Evolutionary conservation across 2,113 vertebrate species (phyloP).

Genomic region (Thymallus thymallus): DNA sequence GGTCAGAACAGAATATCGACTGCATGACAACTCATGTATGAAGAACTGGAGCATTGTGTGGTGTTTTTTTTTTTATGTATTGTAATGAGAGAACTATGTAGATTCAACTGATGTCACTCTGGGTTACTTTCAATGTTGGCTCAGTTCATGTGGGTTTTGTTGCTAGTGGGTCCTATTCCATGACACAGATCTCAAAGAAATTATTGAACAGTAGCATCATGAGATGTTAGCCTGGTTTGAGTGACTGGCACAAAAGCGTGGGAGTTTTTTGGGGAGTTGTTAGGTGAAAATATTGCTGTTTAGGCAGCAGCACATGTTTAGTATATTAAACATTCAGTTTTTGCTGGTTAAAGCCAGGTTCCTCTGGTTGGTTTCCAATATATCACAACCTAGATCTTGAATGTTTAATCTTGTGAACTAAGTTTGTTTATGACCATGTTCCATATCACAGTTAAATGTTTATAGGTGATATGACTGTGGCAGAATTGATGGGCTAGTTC

Average conservation of each 20-base stretch:
- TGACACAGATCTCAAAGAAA: neutral
- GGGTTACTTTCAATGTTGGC: neutral
- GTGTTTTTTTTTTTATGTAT: neutral
- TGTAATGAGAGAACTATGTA: neutral
- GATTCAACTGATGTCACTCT: neutral
- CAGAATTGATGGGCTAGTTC: neutral
- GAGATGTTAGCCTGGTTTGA: neutral
- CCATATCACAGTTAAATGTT: neutral
- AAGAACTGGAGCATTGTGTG: neutral
- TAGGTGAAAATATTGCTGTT: neutral
- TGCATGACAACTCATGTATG: conserved; percentile 1
- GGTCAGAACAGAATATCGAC: neutral
- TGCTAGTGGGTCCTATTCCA: neutral
- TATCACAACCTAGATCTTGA: neutral
- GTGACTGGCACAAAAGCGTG: neutral
- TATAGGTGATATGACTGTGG: neutral
- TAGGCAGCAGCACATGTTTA: too few species aligned
- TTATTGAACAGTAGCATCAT: neutral
- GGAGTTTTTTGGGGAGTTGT: neutral
- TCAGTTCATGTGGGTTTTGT: neutral
- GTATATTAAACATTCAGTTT: neutral
- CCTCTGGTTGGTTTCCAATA: neutral
- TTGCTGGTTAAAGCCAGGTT: neutral
- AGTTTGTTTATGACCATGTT: neutral
- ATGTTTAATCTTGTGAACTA: neutral